Conservation (phyloP, 2,797 vertebrate genomes). For the Kryptolebias ocellatus region DNA sequence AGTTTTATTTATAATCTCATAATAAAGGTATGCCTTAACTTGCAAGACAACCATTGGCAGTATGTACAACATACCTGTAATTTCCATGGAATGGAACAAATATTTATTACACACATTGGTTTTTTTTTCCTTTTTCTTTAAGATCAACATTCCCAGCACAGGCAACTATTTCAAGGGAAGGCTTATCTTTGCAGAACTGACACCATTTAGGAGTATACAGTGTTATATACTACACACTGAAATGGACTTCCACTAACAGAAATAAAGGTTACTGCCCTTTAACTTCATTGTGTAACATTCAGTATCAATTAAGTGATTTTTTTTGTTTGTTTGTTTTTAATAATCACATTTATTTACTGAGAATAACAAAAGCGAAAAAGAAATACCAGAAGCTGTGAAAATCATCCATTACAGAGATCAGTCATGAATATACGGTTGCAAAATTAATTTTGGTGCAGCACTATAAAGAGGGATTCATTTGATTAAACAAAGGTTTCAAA, state of each 20-base stretch:
- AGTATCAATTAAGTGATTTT: conserved; percentile 69
- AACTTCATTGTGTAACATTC: conserved; percentile 81
- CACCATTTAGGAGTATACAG: conserved; percentile 80
- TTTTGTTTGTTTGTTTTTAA: conserved; percentile 41
- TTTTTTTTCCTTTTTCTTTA: conserved; percentile 4
- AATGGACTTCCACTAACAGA: conserved; percentile 73
- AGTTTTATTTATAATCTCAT: conserved; percentile 97
- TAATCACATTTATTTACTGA: conserved; percentile 56
- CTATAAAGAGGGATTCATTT: conserved; percentile 70
- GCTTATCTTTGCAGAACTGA: conserved; percentile 75
- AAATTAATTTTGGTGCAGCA: conserved; percentile 59
- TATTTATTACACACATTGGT: conserved; percentile 84
- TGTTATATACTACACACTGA: conserved; percentile 81
- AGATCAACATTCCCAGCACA: conserved; percentile 78
- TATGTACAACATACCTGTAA: conserved; percentile 99
- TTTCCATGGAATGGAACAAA: conserved; percentile 91
- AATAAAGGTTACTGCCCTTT: conserved; percentile 73
- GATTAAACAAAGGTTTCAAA: conserved; percentile 70
- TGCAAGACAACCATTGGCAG: conserved; percentile 94
- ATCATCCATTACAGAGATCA: conserved; percentile 52
- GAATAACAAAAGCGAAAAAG: conserved; percentile 66
- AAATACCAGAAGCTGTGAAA: conserved; percentile 63
- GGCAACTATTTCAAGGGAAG: conserved; percentile 74
- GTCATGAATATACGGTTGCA: conserved; percentile 50
- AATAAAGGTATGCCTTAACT: conserved; percentile 97